Percentiles rank a stretch among this genome's conserved stretches.
These are phyloP conservation scores for Salticus scenicus DNA, from an alignment of 2,888 invertebrate species.

Conservation along the genomic window DNA sequence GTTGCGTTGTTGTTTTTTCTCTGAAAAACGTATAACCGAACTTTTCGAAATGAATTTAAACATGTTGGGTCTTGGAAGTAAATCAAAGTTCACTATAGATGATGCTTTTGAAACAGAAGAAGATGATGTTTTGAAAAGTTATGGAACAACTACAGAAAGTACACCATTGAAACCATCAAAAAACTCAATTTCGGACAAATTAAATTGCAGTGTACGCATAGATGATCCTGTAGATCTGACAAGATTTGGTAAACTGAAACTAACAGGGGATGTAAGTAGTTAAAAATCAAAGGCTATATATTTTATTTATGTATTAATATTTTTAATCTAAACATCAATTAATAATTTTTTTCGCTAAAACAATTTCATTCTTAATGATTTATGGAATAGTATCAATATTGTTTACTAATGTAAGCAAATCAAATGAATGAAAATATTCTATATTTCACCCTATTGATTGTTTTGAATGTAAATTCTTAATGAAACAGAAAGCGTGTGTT, in stretches of 20 bases:
- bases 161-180: slow-evolving; percentile 62
- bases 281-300: neutral
- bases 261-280: slow-evolving; percentile 60
- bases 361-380: no score
- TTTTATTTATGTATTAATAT: neutral
- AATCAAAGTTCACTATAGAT: slow-evolving; percentile 67
- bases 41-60: slow-evolving; percentile 15
- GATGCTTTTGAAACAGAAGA: slow-evolving; percentile 70
- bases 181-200: slow-evolving; percentile 18
- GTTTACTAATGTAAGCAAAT: no score
- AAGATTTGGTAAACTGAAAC: slow-evolving; percentile 59
- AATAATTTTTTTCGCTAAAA: no score
- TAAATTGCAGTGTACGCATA: slow-evolving; percentile 38
- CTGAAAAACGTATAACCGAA: no score
- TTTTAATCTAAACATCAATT: neutral
- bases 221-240: slow-evolving; percentile 59
- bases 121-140: slow-evolving; percentile 64
- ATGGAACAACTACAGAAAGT: slow-evolving; percentile 64
- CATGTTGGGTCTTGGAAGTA: slow-evolving; percentile 55
- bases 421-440: no score
- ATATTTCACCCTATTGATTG: no score
- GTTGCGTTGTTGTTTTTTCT: no score
- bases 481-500: no score
- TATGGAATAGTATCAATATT: no score
- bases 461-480: no score